Base-by-base conservation (phyloP, 2,888 invertebrate genomes). In the Selenia dentaria region DNA sequence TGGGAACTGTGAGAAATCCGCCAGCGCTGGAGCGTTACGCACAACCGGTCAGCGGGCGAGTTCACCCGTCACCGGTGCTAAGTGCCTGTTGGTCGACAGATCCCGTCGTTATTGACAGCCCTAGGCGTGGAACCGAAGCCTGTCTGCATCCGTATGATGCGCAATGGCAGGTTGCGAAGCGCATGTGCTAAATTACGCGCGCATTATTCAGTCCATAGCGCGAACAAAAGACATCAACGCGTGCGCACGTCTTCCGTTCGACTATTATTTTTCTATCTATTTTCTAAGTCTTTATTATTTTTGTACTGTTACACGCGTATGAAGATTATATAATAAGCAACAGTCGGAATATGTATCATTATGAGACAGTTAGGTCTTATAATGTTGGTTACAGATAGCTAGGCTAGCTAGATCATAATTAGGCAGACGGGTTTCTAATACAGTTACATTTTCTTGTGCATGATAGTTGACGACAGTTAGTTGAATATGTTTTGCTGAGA, bases 141-240 rank as follows among this genome's bases (percentile, higher is more conserved):
- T 25, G 45, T 54, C 12, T 46, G 41, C 34, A 34, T 6, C 11
- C 20, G 31, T 38, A 31, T 43, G 52, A 50, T 52, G 46, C 49
- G 54, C 54, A 54, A 47, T 57, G 58, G 56, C 51, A 53, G 52
- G 46, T 54, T 59, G 49, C 52, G 53, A 57, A 60, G 55, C 61
- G 55, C 51, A 51, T 29, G 45, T 8, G 22, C 18, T 6, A 18
- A n/a, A n/a, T 8, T 6, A 8, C 22, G 22, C 3, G 22, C 43
- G 46, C 58, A 57, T 54, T 57, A 48, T 12, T 9, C 5, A 2
- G n/a, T 22, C 4, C 24, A 10, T 25, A 25, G 25, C 55, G 50
- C 52, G 37, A 74, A 68, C 63, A 76, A 79, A 79, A 83, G 84
- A 85, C 82, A 78, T 84, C 78, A 82, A 85, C 86, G 84, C 71